phyloP scores from a whole-genome alignment of 2,888 invertebrate genomes.

The Monoplex corrugatus region DNA sequence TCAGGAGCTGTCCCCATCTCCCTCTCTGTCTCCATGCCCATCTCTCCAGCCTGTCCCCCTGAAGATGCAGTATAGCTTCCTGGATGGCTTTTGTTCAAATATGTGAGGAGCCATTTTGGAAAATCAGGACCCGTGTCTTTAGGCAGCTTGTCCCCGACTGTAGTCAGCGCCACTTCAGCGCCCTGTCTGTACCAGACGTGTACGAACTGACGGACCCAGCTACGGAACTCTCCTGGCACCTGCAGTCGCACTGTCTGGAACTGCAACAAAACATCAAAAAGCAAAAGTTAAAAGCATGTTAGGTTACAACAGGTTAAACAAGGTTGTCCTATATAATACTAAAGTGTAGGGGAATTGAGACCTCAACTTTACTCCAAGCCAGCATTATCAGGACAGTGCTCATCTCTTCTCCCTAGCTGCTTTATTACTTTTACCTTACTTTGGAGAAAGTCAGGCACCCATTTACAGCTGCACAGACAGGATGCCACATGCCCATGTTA shows the following conservation, averaged over 20 bases:
- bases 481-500: too few species aligned
- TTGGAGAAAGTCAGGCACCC: too few species aligned
- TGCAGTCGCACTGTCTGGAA: slow-evolving; percentile 23
- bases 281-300: too few species aligned
- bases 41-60: neutral
- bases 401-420: too few species aligned
- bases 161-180: neutral
- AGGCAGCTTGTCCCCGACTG: slow-evolving; percentile 1
- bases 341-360: too few species aligned
- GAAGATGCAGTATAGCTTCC: neutral
- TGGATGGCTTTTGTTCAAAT: neutral
- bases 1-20: neutral
- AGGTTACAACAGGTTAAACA: too few species aligned
- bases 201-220: slow-evolving; percentile 45
- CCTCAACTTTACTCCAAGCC: too few species aligned
- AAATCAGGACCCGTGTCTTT: slow-evolving; percentile 17
- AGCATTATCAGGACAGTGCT: too few species aligned
- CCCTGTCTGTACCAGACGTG: slow-evolving; percentile 25
- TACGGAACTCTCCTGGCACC: slow-evolving; percentile 36
- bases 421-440: too few species aligned
- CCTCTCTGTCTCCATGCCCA: neutral
- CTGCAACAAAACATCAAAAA: too few species aligned
- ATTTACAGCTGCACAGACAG: too few species aligned
- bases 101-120: slow-evolving; percentile 19
- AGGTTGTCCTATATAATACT: too few species aligned